These are phyloP conservation scores for Rotaria macrura DNA, from an alignment of 2,888 invertebrate genomes.

Conservation along the genomic window DNA sequence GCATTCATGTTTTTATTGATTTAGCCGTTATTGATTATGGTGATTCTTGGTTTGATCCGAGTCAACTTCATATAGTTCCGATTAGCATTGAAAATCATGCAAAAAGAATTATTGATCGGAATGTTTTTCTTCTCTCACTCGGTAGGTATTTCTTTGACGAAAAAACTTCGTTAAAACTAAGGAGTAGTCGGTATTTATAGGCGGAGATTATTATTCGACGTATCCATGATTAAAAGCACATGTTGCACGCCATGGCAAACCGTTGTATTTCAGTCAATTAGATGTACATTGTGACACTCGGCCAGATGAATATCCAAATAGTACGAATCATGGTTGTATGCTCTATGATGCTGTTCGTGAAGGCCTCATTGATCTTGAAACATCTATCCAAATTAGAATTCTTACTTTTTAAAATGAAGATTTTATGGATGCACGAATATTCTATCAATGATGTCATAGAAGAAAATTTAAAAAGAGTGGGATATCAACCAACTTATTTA, in stretches of 20 bases:
- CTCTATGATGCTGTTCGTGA: not conserved
- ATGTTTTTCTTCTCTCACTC: not conserved
- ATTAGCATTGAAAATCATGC: not conserved
- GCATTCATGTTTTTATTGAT: not conserved
- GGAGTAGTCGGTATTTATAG: no score
- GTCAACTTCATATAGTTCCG: not conserved
- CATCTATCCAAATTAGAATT: not conserved
- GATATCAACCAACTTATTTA: slow-evolving; percentile 59
- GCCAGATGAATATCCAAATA: no score
- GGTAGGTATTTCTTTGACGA: not conserved
- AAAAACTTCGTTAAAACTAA: no score
- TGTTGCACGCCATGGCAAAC: not conserved
- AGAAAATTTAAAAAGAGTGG: not conserved
- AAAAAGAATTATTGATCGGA: not conserved
- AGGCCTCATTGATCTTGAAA: not conserved
- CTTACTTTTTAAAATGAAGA: not conserved
- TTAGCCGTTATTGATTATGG: not conserved
- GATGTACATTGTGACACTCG: not conserved
- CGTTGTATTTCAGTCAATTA: not conserved
- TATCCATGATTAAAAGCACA: not conserved
- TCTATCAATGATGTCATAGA: not conserved
- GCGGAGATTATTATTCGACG: not conserved
- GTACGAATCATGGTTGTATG: no score
- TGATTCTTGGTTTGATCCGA: not conserved
- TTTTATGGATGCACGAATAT: no score